These are phyloP conservation scores for Madoqua kirkii DNA, from an alignment of 2,113 vertebrate species.

Conservation along the genomic window DNA sequence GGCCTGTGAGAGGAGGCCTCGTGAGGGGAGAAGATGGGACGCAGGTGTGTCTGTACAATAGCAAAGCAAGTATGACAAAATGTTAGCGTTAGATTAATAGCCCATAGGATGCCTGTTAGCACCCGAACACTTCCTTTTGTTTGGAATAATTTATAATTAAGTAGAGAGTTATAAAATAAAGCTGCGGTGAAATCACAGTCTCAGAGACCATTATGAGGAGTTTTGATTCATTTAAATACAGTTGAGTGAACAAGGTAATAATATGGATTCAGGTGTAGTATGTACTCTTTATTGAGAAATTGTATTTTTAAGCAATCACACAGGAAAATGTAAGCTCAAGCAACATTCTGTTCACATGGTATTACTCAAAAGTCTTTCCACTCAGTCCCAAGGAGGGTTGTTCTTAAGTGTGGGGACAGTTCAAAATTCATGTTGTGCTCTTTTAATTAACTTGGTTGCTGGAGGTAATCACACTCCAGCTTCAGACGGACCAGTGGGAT, in stretches of 20 bases:
- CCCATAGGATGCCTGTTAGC: neutral
- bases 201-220: neutral
- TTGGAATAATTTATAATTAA: neutral
- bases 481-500: neutral
- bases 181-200: neutral
- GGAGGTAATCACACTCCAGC: neutral
- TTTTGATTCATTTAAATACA: neutral
- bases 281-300: neutral
- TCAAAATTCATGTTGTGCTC: neutral
- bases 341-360: neutral
- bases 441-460: neutral
- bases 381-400: neutral
- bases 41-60: rapidly evolving
- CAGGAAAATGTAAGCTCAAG: neutral
- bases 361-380: neutral
- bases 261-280: neutral
- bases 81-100: rapidly evolving
- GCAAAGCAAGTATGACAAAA: neutral
- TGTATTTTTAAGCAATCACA: neutral
- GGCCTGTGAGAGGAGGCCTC: rapidly evolving
- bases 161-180: neutral
- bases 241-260: neutral
- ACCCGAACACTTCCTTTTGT: neutral
- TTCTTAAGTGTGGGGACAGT: neutral
- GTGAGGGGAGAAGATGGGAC: rapidly evolving